Base-by-base conservation (phyloP, 2,888 invertebrate species). In the Synanthedon vespiformis region DNA sequence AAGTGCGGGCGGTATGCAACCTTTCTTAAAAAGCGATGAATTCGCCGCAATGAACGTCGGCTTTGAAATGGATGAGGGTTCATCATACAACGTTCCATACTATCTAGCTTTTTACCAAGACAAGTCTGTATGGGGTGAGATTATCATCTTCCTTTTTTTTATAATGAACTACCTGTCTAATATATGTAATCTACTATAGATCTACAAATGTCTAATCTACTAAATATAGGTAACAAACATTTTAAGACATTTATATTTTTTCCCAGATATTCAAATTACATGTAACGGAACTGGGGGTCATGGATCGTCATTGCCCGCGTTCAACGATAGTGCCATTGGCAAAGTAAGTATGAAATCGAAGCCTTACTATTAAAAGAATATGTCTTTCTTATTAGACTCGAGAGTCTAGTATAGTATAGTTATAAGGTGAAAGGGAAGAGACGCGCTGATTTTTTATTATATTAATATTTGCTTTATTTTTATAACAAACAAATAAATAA, bases 1-100 rank as follows among this genome's bases (percentile, higher is more conserved):
- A 1, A 94, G 93, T 0, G 76, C 77, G 0, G 79, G 89, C 34
- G 95, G 95, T 13, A 95, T 95, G 94, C 77, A 81, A 49, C 73
- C 80, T 40, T 95, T 95, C 77, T 87, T 93, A 0, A 64, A 89
- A 27, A 91, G 90, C 1, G 74, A 89, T 1, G 90, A 91, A 48
- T 96, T 95, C 72, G 87, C 88, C 56, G 80, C 85, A 0, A 74
- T 96, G 57, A 95, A 95, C 66, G 88, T 95, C 50, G 95, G 93
- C 0, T 91, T 94, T 71, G 91, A 92, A 3, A 67, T 96, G 57
- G 96, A 96, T 68, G 96, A 96, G 80, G 96, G 95, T 2, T 78
- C 90, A 61, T 89, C 93, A 0, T 90, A 86, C 62, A 86, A 88
- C 0, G 2, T 65, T 4, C 60, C 65, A 1, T 3, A 51, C 10